Base-by-base conservation (phyloP, 2,113 vertebrate species). In the Dicerorhinus sumatrensis region DNA sequence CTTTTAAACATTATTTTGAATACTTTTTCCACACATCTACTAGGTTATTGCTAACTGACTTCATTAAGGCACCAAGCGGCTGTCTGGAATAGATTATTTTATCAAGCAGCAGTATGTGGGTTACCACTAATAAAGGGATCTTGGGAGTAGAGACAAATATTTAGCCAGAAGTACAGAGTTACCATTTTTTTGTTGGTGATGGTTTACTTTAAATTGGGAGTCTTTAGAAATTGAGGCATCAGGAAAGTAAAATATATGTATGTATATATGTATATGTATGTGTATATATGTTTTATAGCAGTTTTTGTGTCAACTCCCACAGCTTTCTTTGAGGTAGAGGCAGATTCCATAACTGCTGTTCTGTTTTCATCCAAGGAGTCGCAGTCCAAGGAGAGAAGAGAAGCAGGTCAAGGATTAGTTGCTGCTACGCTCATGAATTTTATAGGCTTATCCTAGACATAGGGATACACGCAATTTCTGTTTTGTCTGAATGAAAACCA, bases 21-120 rank as follows among this genome's bases (percentile, higher is more conserved):
- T 84, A 25, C 84, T 85, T 85, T 83, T 75, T 17, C 48, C 46
- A 77, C 5, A 48, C 17, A 39, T 62, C 58, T 72, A 27, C 36
- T 85, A 23, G 8, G 58, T 92, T 89, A 20, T 91, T 89, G 93
- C 56, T n/a, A 77, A 77, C 21, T 39, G 60, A 89, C 94, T 96
- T 76, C 60, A 39, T 69, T 56, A 76, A 82, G 29, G 48, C 51
- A 67, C 25, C 75, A 42, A 91, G 29, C 48, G 51, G 13, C 69
- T 75, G 6, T 65, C 62, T 76, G 42, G 48, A 75, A 65, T 60
- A 62, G 48, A 79, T 76, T 86, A 70, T 83, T 91, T 79, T 56
- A 67, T 91, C 63, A 79, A 88, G 48, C 46, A 88, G 25, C 23
- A 58, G 21, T 67, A 56, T 80, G 48, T 94, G 60, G 20, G 21